Evolutionary conservation across 2,797 vertebrate genomes (phyloP), one percentile per base, ranked within the genome.

Genomic region (Pampus argenteus): DNA sequence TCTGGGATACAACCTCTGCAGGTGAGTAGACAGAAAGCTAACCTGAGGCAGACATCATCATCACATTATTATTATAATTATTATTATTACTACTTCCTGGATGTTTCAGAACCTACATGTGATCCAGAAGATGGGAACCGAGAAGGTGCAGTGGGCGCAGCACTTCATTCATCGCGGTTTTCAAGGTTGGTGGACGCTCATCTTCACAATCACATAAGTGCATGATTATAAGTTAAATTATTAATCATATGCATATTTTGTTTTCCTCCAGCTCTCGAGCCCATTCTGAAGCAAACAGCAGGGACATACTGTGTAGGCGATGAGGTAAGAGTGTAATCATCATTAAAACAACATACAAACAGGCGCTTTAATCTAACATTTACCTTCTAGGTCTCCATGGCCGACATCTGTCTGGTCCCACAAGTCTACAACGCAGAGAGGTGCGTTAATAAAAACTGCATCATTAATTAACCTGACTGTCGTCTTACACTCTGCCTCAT

Each of bases 1-100:
- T 95, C 97, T 0, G 97, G 98, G 59, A 99, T 99, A 86, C 98
- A 99, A 76, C 98, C 98, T 17, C 81, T 99, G 40, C 98, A 99
- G 96, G 98, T 98, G 86, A 48, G 51, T 62, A 31, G 10, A 59
- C 14, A 40, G 10, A 31, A 44, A 18, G 5, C 49, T 28, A 23
- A 23, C 29, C 17, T 25, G 9, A 51, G 2, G 10, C 38, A n/a
- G n/a, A 20, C 9, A n/a, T n/a, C n/a, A n/a, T n/a, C n/a, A n/a
- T n/a, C n/a, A n/a, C n/a, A n/a, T n/a, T n/a, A n/a, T n/a, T n/a
- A n/a, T n/a, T n/a, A n/a, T n/a, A n/a, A n/a, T n/a, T n/a, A n/a
- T n/a, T n/a, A n/a, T n/a, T n/a, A n/a, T n/a, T n/a, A n/a, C n/a
- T n/a, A n/a, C n/a, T n/a, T 26, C 25, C 15, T 63, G 9, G 2